phyloP scores from a whole-genome alignment of 2,113 vertebrate genomes.

The Turdus rufiventris region DNA sequence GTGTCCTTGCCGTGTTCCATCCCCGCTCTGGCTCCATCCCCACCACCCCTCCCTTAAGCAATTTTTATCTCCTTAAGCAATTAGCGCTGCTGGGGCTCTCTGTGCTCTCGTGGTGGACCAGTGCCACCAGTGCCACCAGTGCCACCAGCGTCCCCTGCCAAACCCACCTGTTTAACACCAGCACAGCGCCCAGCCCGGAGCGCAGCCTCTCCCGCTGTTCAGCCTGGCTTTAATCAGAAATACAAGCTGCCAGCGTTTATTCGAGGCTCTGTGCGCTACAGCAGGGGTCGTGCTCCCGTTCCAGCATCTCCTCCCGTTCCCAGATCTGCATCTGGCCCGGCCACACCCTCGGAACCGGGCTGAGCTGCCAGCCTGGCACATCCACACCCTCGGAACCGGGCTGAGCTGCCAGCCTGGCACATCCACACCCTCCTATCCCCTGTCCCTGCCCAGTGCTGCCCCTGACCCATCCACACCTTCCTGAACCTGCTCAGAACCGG shows the following conservation, averaged over 20 bases:
- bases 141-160: not conserved
- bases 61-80: not conserved
- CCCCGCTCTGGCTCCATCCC: accelerated
- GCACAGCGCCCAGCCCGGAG: not conserved
- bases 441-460: too few species aligned
- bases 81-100: not conserved
- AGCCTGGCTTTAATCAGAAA: not conserved
- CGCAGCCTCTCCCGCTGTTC: accelerated
- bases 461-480: too few species aligned
- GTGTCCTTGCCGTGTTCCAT: not conserved
- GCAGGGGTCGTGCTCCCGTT: not conserved
- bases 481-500: not conserved
- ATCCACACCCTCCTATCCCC: too few species aligned
- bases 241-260: too few species aligned
- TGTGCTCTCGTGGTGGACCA: accelerated
- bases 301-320: not conserved
- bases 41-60: not conserved
- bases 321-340: not conserved
- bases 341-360: slow-evolving; percentile 2
- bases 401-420: too few species aligned
- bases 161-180: not conserved
- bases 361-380: not conserved
- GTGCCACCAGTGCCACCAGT: not conserved
- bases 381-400: too few species aligned
- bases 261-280: accelerated